Percentiles rank a stretch among this genome's conserved stretches.
Evolutionary conservation across 2,113 vertebrate genomes (phyloP).

Genomic region (Notiomystis cincta): DNA sequence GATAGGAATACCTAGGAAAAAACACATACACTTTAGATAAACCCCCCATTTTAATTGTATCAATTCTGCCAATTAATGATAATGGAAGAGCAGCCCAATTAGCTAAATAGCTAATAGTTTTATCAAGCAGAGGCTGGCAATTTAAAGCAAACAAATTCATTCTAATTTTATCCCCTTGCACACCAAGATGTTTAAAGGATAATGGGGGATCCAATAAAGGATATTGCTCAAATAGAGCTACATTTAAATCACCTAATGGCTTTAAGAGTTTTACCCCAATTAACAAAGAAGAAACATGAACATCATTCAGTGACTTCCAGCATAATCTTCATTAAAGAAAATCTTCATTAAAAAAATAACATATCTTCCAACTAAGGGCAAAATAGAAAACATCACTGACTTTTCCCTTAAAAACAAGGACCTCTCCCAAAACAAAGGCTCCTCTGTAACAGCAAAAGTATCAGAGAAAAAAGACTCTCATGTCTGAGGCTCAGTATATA

Average conservation of each 20-base stretch:
- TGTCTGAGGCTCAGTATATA: slow-evolving; percentile 22
- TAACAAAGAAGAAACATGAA: slow-evolving; percentile 77
- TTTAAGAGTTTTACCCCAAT: slow-evolving; percentile 79
- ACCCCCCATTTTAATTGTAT: slow-evolving; percentile 81
- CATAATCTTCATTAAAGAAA: slow-evolving; percentile 51
- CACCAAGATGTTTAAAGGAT: slow-evolving; percentile 84
- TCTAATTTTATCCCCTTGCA: slow-evolving; percentile 81
- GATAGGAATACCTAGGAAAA: slow-evolving; percentile 72
- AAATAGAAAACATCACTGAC: slow-evolving; percentile 10
- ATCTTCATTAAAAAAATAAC: slow-evolving; percentile 70
- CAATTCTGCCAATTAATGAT: slow-evolving; percentile 85
- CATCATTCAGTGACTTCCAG: slow-evolving; percentile 70
- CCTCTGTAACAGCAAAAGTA: background rate
- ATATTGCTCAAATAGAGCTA: slow-evolving; percentile 76
- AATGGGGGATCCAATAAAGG: slow-evolving; percentile 82
- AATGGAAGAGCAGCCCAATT: slow-evolving; percentile 84
- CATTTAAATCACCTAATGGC: slow-evolving; percentile 79
- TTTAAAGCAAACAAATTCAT: slow-evolving; percentile 85
- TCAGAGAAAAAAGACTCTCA: background rate
- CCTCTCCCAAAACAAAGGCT: slow-evolving; percentile 9
- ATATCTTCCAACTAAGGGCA: background rate
- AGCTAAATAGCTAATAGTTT: slow-evolving; percentile 84
- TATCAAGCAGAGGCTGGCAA: slow-evolving; percentile 83
- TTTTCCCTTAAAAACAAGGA: background rate
- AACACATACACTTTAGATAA: slow-evolving; percentile 76